These are phyloP conservation scores for Campoletis sonorensis DNA, from an alignment of 1,140 invertebrate genomes.

Conservation along the genomic window DNA sequence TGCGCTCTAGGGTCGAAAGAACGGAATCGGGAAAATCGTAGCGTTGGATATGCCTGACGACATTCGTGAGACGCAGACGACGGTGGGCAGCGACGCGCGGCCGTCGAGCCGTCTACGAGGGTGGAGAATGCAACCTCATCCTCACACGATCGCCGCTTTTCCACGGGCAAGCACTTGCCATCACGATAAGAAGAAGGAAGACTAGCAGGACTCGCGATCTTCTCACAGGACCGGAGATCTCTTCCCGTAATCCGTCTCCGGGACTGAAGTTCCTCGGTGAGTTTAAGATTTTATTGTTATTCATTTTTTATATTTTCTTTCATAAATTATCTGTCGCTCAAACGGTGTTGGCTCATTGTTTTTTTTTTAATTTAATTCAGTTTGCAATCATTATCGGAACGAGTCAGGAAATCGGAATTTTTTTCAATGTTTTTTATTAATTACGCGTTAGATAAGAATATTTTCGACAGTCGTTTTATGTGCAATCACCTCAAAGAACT, in stretches of 20 bases:
- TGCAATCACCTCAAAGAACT: no score
- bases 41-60: slow-evolving; percentile 67
- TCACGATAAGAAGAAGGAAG: slow-evolving; percentile 50
- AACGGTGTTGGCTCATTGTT: no score
- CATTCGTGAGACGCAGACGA: slow-evolving; percentile 68
- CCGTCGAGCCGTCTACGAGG: slow-evolving; percentile 47
- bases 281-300: slow-evolving; percentile 8
- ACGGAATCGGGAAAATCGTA: slow-evolving; percentile 65
- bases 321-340: background rate
- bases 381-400: no score
- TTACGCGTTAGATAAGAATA: no score
- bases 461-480: no score
- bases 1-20: slow-evolving; percentile 61
- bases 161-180: slow-evolving; percentile 63
- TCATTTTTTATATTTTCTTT: background rate
- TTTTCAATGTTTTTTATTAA: no score
- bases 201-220: slow-evolving; percentile 55
- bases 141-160: slow-evolving; percentile 69
- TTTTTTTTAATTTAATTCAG: no score
- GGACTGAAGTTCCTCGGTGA: slow-evolving; percentile 40
- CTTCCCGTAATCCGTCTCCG: slow-evolving; percentile 34
- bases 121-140: slow-evolving; percentile 57
- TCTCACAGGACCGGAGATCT: slow-evolving; percentile 50
- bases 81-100: slow-evolving; percentile 45
- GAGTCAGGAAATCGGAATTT: no score